Percentiles rank a stretch among this genome's conserved stretches.
These are phyloP conservation scores for Eptatretus atami DNA, from an alignment of 2,797 vertebrate genomes.

Conservation along the genomic window DNA sequence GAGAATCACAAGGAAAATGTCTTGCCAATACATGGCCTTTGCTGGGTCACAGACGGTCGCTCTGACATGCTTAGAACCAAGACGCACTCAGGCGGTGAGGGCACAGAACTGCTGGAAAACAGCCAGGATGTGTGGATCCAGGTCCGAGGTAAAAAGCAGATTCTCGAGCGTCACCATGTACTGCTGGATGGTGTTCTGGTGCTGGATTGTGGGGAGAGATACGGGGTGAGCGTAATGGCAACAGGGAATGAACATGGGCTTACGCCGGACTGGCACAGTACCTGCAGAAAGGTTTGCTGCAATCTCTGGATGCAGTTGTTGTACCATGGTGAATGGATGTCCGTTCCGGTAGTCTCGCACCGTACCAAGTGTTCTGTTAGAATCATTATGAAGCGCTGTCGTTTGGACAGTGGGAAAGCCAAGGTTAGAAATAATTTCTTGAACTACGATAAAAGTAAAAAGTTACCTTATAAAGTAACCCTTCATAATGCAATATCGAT, in stretches of 20 bases:
- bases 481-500: too few species aligned
- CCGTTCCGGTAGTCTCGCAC: conserved; percentile 60
- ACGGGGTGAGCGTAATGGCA: too few species aligned
- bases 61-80: neutral
- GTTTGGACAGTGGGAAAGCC: too few species aligned
- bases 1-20: too few species aligned
- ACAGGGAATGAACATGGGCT: too few species aligned
- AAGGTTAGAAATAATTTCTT: too few species aligned
- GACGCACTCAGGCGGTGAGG: conserved; percentile 31
- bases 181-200: conserved; percentile 84
- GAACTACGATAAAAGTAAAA: too few species aligned
- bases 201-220: conserved; percentile 19
- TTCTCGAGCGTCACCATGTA: conserved; percentile 96
- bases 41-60: neutral
- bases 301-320: conserved; percentile 77
- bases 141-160: conserved; percentile 77
- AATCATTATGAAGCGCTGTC: conserved; percentile 88
- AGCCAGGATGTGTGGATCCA: conserved; percentile 78
- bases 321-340: conserved; percentile 71
- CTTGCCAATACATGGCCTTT: too few species aligned
- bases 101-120: conserved; percentile 97
- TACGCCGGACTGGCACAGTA: conserved; percentile 10
- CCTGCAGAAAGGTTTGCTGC: conserved; percentile 87
- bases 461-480: too few species aligned
- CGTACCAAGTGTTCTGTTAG: conserved; percentile 78